These are phyloP conservation scores for Malurus alboscapulatus DNA, from an alignment of 2,113 vertebrate species.

Conservation along the genomic window DNA sequence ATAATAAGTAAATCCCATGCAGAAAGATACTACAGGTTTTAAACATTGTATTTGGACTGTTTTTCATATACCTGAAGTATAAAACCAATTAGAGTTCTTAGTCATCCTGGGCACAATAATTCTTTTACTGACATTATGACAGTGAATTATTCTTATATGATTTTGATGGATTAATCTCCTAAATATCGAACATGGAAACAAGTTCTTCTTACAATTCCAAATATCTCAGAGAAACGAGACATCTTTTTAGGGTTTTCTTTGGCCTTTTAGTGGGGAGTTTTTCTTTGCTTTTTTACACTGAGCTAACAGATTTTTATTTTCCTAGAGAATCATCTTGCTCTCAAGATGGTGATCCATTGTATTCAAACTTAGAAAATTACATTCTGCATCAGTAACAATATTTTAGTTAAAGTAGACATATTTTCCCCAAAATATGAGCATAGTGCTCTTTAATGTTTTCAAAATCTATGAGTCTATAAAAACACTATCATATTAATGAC, in stretches of 20 bases:
- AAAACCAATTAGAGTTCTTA: background rate
- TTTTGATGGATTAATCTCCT: background rate
- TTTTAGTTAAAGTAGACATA: background rate
- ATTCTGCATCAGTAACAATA: background rate
- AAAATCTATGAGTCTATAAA: background rate
- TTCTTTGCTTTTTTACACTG: background rate
- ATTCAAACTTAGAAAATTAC: background rate
- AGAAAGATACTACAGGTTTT: background rate
- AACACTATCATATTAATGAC: background rate
- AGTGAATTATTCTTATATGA: background rate
- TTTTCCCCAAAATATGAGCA: background rate
- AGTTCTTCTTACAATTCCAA: background rate
- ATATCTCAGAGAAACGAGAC: background rate
- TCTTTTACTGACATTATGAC: background rate
- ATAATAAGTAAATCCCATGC: background rate
- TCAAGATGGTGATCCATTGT: background rate
- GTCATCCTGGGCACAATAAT: background rate
- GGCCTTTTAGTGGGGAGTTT: fast-evolving
- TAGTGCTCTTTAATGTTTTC: background rate
- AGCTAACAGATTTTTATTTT: background rate
- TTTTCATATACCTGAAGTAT: background rate
- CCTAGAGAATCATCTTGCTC: background rate
- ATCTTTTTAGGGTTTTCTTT: background rate
- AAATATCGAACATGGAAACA: background rate
- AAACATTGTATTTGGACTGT: background rate